A percentile compares a stretch with the other conserved stretches of the same genome.
phyloP scores from a whole-genome alignment of 2,797 vertebrate genomes.

The Parotocinclus haroldoi region DNA sequence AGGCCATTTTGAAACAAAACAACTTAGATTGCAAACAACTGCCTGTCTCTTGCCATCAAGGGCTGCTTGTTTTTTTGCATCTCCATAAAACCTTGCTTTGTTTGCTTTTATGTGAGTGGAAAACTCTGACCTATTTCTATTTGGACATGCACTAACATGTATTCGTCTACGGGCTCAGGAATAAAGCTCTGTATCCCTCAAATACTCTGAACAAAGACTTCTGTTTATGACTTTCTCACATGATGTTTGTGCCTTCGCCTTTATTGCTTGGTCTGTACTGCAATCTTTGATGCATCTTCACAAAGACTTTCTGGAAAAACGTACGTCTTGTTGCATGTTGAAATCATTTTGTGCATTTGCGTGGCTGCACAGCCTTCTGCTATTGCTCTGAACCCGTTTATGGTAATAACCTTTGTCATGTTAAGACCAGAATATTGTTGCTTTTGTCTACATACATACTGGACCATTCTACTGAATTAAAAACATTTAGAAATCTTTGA shows the following conservation, averaged over 20 bases:
- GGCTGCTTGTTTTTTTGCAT: not conserved
- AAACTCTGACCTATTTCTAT: not conserved
- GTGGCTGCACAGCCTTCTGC: too few species aligned
- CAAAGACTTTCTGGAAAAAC: not conserved
- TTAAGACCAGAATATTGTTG: too few species aligned
- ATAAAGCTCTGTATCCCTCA: not conserved
- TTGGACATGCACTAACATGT: not conserved
- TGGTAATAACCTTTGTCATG: too few species aligned
- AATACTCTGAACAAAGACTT: not conserved
- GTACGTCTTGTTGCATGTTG: conserved; percentile 10
- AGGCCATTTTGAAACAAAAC: too few species aligned
- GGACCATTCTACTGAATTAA: too few species aligned
- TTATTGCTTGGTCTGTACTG: not conserved
- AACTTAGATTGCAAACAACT: too few species aligned
- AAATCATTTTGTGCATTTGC: conserved; percentile 9
- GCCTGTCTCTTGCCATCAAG: not conserved
- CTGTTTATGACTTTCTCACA: not conserved
- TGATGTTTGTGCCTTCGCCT: conserved; percentile 1
- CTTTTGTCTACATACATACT: too few species aligned
- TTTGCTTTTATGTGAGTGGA: not conserved
- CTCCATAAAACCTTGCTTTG: not conserved
- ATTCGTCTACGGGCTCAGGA: not conserved
- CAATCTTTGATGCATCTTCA: conserved; percentile 1
- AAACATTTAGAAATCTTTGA: too few species aligned
- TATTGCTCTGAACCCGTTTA: too few species aligned